Base-by-base conservation (phyloP, 2,797 vertebrate genomes). In the Crenichthys baileyi region DNA sequence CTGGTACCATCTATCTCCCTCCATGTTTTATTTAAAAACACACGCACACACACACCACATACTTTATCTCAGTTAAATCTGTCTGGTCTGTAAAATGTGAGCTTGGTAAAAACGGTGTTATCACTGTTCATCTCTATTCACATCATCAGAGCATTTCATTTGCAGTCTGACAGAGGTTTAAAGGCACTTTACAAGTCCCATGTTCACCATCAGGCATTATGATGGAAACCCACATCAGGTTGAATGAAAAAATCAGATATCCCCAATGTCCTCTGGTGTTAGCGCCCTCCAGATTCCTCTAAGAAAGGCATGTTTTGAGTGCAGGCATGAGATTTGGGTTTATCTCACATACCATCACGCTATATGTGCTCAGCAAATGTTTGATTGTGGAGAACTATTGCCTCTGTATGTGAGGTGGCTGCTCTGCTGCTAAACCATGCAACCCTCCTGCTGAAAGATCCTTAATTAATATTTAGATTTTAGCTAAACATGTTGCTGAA, bases 181-280 rank as follows among this genome's bases (percentile, higher is more conserved):
- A 82, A 63, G 31, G 76, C 80, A 80, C 70, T 56, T 83, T 72
- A 68, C 79, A 56, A 86, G 83, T 73, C 1, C 68, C 91, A 92
- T 90, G 94, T 94, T 95, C 88, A 46, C 79, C 86, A 92, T 95
- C 91, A 92, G 84, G 81, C 71, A 31, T 72, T 76, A 80, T 84
- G 81, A 48, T 85, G 82, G 85, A 87, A 91, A 92, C 76, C 70
- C 78, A 51, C 82, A 77, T 73, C 4, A 44, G 83, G 79, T 85
- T 79, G 79, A 73, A 81, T 77, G 91, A 88, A 92, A 92, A 83
- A 82, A 84, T 93, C 82, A 91, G 76, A 82, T 73, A 78, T 72
- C 53, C 79, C 74, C 58, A 72, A 83, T 29, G 60, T 83, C 53
- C 16, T 74, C 73, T 85, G 56, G 56, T 75, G 68, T 83, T 75